These are phyloP conservation scores for Semibalanus balanoides DNA, from an alignment of 1,140 invertebrate genomes.

Conservation along the genomic window DNA sequence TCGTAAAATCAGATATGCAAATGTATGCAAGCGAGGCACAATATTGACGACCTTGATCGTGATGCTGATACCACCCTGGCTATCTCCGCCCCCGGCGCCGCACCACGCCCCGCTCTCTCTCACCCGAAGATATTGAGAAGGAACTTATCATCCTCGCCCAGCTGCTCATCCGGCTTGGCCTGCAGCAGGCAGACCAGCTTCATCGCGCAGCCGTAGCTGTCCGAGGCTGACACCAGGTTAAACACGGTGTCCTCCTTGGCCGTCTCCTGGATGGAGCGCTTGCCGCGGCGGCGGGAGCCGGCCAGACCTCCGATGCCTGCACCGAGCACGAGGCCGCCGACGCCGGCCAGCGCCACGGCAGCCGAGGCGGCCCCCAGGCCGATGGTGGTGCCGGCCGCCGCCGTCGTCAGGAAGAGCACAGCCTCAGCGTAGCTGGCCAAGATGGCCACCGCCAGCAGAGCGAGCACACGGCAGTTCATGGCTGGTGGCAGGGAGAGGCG, in stretches of 20 bases:
- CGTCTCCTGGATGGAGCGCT: conserved; percentile 13
- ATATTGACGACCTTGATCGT: too few relatives aligned
- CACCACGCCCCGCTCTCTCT: neutral
- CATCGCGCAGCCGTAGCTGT: conserved; percentile 24
- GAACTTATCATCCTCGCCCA: conserved; percentile 22
- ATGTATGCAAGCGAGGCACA: too few relatives aligned
- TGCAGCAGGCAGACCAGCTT: conserved; percentile 25
- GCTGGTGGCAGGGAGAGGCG: too few relatives aligned
- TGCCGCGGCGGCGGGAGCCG: conserved; percentile 9
- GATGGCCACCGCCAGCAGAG: neutral
- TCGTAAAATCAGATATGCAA: too few relatives aligned
- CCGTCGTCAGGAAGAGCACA: neutral
- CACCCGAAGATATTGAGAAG: conserved; percentile 25
- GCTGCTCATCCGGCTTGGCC: conserved; percentile 16
- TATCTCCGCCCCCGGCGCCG: too few relatives aligned
- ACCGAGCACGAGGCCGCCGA: neutral
- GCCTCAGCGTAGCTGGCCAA: neutral
- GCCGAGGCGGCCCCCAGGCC: neutral
- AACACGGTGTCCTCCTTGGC: conserved; percentile 16
- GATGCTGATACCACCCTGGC: too few relatives aligned
- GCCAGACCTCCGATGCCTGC: neutral
- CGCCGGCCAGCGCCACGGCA: neutral
- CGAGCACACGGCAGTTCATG: neutral
- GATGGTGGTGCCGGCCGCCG: neutral
- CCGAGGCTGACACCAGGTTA: conserved; percentile 16